Evolutionary conservation across 1,140 invertebrate species (phyloP).

Genomic region (Centruroides sculpturatus): DNA sequence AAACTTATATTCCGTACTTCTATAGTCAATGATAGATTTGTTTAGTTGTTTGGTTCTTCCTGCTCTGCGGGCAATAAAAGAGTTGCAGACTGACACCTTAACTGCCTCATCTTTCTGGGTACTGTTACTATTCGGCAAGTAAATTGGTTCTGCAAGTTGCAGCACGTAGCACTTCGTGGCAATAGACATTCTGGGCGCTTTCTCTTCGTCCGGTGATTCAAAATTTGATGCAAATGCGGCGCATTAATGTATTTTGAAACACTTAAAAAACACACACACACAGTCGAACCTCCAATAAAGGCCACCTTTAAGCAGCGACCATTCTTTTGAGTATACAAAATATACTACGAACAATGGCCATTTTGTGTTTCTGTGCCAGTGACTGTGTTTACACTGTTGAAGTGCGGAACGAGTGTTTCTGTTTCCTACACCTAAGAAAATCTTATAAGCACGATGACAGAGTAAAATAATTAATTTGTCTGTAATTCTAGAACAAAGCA

Average conservation of each 20-base stretch:
- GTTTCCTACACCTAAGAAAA: not conserved
- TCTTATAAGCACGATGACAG: not conserved
- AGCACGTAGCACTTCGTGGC: no score
- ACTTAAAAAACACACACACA: no score
- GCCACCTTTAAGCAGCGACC: no score
- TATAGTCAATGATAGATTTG: not conserved
- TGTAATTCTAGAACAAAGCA: constrained; percentile 45
- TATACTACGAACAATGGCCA: not conserved
- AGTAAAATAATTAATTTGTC: not conserved
- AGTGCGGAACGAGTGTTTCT: not conserved
- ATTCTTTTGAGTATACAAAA: not conserved
- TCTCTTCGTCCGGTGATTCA: no score
- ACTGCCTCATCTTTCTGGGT: no score
- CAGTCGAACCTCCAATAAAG: no score
- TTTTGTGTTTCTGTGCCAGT: not conserved
- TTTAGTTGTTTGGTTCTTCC: not conserved
- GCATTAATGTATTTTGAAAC: no score
- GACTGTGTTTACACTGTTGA: not conserved
- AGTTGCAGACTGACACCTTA: not conserved
- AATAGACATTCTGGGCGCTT: no score
- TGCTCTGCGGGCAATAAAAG: not conserved
- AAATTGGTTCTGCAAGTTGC: no score
- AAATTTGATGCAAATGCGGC: no score
- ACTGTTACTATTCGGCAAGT: no score
- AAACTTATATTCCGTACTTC: not conserved